Conservation (phyloP, 1,140 invertebrate genomes). For the Asobara japonica region DNA sequence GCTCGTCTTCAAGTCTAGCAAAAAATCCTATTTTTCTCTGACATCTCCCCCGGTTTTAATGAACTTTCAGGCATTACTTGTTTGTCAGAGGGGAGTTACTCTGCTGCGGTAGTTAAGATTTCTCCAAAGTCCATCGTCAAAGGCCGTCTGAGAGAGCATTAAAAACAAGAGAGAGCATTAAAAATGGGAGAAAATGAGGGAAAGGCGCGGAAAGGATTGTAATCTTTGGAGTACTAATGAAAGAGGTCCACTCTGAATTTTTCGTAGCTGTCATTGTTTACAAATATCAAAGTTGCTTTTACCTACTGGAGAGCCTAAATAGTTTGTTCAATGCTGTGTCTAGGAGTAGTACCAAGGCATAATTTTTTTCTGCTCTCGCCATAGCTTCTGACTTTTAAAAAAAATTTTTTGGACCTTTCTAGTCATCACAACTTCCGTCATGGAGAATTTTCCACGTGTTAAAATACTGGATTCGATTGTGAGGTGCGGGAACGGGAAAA, state of each 20-base stretch:
- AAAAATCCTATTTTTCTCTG: not conserved
- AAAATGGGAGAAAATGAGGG: not conserved
- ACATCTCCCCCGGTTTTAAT: not conserved
- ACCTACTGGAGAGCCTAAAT: too few relatives aligned
- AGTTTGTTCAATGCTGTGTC: too few relatives aligned
- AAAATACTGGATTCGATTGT: not conserved
- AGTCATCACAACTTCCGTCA: not conserved
- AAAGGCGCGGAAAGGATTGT: not conserved
- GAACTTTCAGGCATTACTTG: not conserved
- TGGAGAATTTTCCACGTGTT: not conserved
- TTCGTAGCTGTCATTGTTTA: not conserved
- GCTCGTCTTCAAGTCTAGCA: too few relatives aligned
- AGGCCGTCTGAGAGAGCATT: not conserved
- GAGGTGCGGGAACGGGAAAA: not conserved
- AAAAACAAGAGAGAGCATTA: not conserved
- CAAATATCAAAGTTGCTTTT: too few relatives aligned
- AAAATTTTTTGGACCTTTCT: not conserved
- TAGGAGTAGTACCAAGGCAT: too few relatives aligned
- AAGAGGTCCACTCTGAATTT: not conserved
- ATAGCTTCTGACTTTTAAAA: too few relatives aligned
- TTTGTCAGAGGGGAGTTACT: not conserved
- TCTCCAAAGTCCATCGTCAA: conserved; percentile 3
- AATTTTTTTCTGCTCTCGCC: too few relatives aligned
- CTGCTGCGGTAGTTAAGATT: not conserved
- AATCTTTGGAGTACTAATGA: not conserved